phyloP scores from a whole-genome alignment of 1,140 invertebrate genomes.

The Ruditapes philippinarum region DNA sequence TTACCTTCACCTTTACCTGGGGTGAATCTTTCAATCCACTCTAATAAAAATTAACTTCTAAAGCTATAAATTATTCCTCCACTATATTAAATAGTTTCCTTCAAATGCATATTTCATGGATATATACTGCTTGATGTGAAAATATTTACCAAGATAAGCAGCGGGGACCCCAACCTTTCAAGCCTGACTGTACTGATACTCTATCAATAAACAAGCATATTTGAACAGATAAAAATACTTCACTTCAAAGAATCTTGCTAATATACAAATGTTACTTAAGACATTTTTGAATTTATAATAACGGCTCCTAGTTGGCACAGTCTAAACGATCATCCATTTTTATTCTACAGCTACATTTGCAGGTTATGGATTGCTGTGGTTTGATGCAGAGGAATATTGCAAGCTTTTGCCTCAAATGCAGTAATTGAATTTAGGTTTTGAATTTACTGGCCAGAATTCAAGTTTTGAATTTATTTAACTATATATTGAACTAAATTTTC shows the following conservation, averaged over 20 bases:
- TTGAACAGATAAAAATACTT: not conserved
- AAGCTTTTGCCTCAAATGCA: no score
- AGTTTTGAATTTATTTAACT: no score
- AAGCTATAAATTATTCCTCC: not conserved
- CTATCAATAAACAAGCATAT: conserved; percentile 6
- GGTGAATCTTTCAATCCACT: no score
- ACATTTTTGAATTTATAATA: not conserved
- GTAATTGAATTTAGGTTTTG: no score
- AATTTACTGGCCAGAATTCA: no score
- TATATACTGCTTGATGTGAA: not conserved
- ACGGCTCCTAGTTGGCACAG: no score
- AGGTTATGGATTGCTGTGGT: no score
- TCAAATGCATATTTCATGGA: not conserved
- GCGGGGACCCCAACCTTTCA: not conserved
- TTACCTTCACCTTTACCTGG: no score
- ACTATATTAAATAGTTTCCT: not conserved
- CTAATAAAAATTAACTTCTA: not conserved
- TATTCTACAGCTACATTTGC: no score
- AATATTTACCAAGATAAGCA: conserved; percentile 2
- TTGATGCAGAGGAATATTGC: no score
- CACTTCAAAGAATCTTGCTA: conserved; percentile 5
- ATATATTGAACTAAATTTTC: no score
- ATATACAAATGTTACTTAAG: not conserved
- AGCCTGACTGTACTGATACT: not conserved
- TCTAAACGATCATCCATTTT: no score